Evolutionary conservation across 1,140 invertebrate genomes (phyloP), one percentile per base, ranked within the genome.

Genomic region (Catajapyx aquilonaris): DNA sequence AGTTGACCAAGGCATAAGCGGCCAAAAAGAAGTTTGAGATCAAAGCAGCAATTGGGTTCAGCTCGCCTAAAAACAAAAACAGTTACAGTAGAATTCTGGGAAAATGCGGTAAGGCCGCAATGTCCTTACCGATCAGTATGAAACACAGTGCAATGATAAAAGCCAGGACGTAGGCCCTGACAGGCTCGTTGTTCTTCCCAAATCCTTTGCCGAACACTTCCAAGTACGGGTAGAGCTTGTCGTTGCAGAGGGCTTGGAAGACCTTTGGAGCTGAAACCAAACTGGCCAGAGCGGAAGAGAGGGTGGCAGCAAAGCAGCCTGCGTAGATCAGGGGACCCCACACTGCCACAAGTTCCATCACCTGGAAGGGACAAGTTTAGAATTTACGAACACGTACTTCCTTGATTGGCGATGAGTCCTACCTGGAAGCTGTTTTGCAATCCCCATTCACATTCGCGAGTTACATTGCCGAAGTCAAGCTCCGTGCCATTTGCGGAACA

Each of bases 1-100:
- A 96, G 62, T 96, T 97, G 42, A 97, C 88, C 18, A 98, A 68
- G 40, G 85, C 86, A 52, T 96, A 98, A 4, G 90, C 86, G 44
- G 90, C 90, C 48, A 98, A 62, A 61, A 96, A 97, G 60, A 97
- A 96, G 54, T 97, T 97, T 16, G 90, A 95, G 43, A 98, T 96
- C 35, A 97, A 62, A 4, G 90, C 88, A 20, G 93, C 91, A 44
- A 98, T 94, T 22, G 76, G 61, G 55, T 97, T 90, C 21, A 96
- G 56, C 50, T 90, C 76, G 47, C 79, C 80, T 77, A 59, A 44
- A 62, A 70, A 49, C 34, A 54, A 60, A 43, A 52, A 56, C 28
- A 22, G 32, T 33, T 5, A 33, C 7, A 33, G 10, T 33, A 11
- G 23, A 9, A 28, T 13, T 9, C 13, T 28, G 23, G 23, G 7